Conservation (phyloP, 1,140 invertebrate genomes). For the Monomorium pharaonis region DNA sequence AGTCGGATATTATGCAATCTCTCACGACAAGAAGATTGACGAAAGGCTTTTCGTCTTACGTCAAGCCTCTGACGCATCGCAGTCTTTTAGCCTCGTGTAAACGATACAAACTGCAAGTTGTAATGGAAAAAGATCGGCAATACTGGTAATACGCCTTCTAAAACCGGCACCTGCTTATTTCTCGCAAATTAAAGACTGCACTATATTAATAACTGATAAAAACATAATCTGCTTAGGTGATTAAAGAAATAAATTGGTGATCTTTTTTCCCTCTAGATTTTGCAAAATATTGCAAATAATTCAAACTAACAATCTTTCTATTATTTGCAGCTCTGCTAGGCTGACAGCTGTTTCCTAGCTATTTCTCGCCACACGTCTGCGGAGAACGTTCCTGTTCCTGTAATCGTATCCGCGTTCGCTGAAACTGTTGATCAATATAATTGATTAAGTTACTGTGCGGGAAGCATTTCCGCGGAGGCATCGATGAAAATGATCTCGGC, state of each 20-base stretch:
- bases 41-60: slow-evolving; percentile 47
- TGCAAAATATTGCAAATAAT: neutral
- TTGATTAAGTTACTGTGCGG: neutral
- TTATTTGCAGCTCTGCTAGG: neutral
- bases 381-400: neutral
- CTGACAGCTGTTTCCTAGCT: neutral
- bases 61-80: slow-evolving; percentile 3
- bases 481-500: slow-evolving; percentile 4
- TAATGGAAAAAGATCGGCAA: too few species aligned
- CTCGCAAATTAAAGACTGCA: too few species aligned
- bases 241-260: too few species aligned
- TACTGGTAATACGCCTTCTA: too few species aligned
- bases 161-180: too few species aligned
- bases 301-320: neutral
- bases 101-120: neutral
- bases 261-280: too few species aligned
- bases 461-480: neutral
- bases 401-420: neutral
- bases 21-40: slow-evolving; percentile 28
- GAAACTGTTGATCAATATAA: neutral
- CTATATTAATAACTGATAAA: too few species aligned
- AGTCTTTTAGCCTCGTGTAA: neutral
- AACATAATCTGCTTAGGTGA: too few species aligned
- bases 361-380: neutral
- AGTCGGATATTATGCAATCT: slow-evolving; percentile 45